Base-by-base conservation (phyloP, 2,113 vertebrate genomes). In the Protobothrops flavoviridis region DNA sequence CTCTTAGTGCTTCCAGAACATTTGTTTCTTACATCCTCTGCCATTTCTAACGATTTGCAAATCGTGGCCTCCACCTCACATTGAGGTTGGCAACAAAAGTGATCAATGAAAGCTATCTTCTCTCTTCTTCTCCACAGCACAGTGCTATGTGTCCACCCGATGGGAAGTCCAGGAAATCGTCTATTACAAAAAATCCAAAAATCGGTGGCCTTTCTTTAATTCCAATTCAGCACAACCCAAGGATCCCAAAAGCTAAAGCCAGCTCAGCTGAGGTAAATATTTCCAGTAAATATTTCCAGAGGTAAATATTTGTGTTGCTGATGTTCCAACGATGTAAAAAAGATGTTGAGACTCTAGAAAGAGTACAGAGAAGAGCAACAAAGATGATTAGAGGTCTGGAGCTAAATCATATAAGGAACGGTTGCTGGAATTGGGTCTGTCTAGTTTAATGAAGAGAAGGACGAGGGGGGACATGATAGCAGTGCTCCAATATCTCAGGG, bases 161-260 rank as follows among this genome's bases (percentile, higher is more conserved):
- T 95, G 97, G 98, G 93, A 97, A 98, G 93, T 94, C 96, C 94
- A 96, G 97, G 89, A 98, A 98, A 88, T 97, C 97, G 85, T 98
- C 98, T 57, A 95, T 98, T 93, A 98, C 97, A 59, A 98, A 98
- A 96, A 98, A 96, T 94, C 97, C 98, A 48, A 98, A 97, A 95
- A 96, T 98, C 0, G 97, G 97, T 94, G 97, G 97, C 88, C 96
- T 98, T 56, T 96, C 97, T 55, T 95, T 98, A 87, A 98, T 98
- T 96, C 98, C 98, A 45, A 98, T 98, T 94, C 97, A 97, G 57
- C 97, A 97, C 1, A 97, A 98, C 89, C 97, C 91, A 86, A 96
- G 23, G 90, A 59, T 91, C 90, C 88, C 29, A 53, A 96, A 96
- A 96, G 92, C 94, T 93, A 90, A 45, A 91, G 94, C 74, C 86